phyloP scores from a whole-genome alignment of 1,140 invertebrate species.

The Lepidotrigona ventralis region DNA sequence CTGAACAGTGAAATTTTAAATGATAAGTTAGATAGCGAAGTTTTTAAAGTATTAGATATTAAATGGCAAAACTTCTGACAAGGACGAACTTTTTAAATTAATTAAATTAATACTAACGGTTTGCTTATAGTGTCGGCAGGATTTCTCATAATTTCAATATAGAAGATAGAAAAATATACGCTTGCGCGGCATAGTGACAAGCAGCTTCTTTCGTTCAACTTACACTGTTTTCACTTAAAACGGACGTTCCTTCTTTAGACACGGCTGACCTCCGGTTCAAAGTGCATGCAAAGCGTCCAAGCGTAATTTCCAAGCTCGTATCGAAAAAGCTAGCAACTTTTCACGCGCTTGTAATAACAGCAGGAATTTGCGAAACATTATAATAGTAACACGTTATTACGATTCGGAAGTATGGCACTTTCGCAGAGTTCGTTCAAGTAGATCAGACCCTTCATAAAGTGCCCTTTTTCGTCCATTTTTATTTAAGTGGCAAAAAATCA shows the following conservation, averaged over 20 bases:
- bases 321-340: not conserved
- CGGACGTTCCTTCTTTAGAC: not conserved
- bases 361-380: not conserved
- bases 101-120: too few species aligned
- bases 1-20: not conserved
- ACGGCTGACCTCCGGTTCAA: not conserved
- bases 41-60: too few species aligned
- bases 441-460: slow-evolving; percentile 18
- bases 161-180: not conserved
- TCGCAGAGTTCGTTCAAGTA: not conserved
- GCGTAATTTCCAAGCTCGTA: not conserved
- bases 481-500: not conserved
- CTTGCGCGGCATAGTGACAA: not conserved
- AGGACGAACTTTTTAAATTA: too few species aligned
- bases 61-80: too few species aligned
- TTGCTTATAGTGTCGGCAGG: not conserved
- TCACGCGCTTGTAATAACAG: not conserved
- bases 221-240: not conserved
- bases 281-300: slow-evolving; percentile 10
- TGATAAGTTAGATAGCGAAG: too few species aligned
- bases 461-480: too few species aligned
- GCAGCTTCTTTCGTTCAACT: slow-evolving; percentile 8
- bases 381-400: not conserved
- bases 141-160: not conserved
- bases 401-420: slow-evolving; percentile 25